Evolutionary conservation across 2,797 vertebrate species (phyloP), one percentile per base, ranked within the genome.

Genomic region (Lepidocolaptes lacrymiger): DNA sequence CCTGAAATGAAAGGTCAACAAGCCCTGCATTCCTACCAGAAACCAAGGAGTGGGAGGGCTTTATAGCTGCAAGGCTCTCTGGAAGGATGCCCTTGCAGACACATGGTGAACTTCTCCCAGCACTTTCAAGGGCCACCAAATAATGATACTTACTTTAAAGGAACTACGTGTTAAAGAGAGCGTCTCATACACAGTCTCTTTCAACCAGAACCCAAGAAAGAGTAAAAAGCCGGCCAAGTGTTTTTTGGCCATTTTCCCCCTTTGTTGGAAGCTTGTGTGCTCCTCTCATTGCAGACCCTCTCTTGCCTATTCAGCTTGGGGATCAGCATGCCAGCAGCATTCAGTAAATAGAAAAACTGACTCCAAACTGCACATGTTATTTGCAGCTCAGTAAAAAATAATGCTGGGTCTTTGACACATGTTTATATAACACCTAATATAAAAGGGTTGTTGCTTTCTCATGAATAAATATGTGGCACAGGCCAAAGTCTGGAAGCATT

Each of bases 361-460:
- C 76, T 80, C 79, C 69, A 64, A 93, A 93, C 76, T 69, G 69
- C 84, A 92, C 78, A 36, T 28, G 41, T 81, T 94, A 88, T 88
- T 95, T 90, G 85, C 90, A 89, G 88, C 88, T 91, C 88, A 84
- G 79, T 94, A 91, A 90, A 91, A 90, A 89, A 74, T 86, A 96
- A 82, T 21, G 84, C 85, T 73, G 51, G 84, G 81, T 88, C 96
- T 97, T 93, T 91, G 87, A 94, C 89, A 88, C 23, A 0, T 78
- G 51, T 93, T 94, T 94, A 89, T 90, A 10, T 81, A 92, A 94
- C 95, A 95, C 82, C 74, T 81, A 95, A 92, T 91, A 92, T 78
- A 93, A 96, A 95, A 89, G 89, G 71, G 76, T 41, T 95, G 83
- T 77, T 85, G 91, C 86, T 51, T 86, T 62, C 80, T 78, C 76